Evolutionary conservation across 2,888 invertebrate genomes (phyloP).

Genomic region (Drosophila acutilabella): DNA sequence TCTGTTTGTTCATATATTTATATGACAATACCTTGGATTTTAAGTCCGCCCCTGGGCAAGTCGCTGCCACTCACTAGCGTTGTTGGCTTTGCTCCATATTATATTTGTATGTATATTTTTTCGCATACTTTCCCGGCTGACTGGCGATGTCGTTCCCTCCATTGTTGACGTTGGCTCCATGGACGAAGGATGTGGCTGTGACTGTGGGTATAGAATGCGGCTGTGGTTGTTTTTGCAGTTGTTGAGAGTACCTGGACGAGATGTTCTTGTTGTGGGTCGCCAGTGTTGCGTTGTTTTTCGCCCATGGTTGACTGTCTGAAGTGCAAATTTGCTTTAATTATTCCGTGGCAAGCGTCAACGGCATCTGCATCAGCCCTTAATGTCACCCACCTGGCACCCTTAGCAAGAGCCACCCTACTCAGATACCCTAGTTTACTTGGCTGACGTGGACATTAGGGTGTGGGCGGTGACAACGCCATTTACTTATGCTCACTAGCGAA

Average conservation of each 20-base stretch:
- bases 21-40: slow-evolving; percentile 37
- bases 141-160: slow-evolving; percentile 56
- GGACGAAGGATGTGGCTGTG: neutral
- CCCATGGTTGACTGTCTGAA: slow-evolving; percentile 79
- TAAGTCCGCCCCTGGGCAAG: slow-evolving; percentile 66
- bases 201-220: slow-evolving; percentile 38
- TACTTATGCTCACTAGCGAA: slow-evolving; percentile 58
- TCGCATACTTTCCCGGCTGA: slow-evolving; percentile 71
- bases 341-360: slow-evolving; percentile 71
- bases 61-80: slow-evolving; percentile 61
- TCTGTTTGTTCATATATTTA: slow-evolving; percentile 21
- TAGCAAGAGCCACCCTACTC: slow-evolving; percentile 3
- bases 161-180: slow-evolving; percentile 66
- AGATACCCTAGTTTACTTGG: slow-evolving; percentile 18
- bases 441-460: slow-evolving; percentile 27
- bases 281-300: slow-evolving; percentile 64
- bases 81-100: slow-evolving; percentile 74
- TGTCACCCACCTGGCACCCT: slow-evolving; percentile 24
- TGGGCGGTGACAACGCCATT: slow-evolving; percentile 64
- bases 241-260: slow-evolving; percentile 50
- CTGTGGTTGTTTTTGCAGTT: slow-evolving; percentile 41
- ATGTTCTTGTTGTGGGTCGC: slow-evolving; percentile 69
- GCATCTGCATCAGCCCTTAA: slow-evolving; percentile 59
- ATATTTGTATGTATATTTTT: slow-evolving; percentile 39
- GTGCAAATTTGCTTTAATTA: slow-evolving; percentile 84